Conservation (phyloP, 2,113 vertebrate genomes). For the Eudyptes chrysolophus region DNA sequence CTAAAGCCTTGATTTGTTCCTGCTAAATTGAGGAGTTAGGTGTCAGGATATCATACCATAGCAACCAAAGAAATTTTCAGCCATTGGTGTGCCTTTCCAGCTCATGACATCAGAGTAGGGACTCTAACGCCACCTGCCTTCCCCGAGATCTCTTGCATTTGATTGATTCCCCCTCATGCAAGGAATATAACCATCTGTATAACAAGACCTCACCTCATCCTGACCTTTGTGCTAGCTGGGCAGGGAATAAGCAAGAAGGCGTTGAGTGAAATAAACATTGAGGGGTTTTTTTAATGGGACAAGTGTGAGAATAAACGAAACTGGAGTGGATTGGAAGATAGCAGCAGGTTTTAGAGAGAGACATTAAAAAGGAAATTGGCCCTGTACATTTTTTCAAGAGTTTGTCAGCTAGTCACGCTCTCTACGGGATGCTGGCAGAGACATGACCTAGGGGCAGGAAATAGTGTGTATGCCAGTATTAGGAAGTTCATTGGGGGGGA, state of each 20-base stretch:
- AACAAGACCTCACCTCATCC: background rate
- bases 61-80: background rate
- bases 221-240: background rate
- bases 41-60: background rate
- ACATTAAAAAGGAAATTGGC: background rate
- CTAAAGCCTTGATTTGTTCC: background rate
- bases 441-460: background rate
- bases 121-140: background rate
- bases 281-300: background rate
- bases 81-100: background rate
- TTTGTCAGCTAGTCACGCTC: background rate
- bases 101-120: background rate
- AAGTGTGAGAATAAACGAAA: background rate
- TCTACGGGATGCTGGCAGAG: background rate
- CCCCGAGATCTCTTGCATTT: background rate
- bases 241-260: background rate
- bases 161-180: background rate
- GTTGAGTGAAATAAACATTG: background rate
- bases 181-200: background rate
- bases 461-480: background rate
- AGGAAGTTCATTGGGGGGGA: background rate
- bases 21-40: background rate
- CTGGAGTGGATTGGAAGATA: background rate
- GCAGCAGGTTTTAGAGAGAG: background rate
- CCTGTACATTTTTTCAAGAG: background rate